A percentile compares a stretch with the other conserved stretches of the same genome.
phyloP scores from a whole-genome alignment of 2,113 vertebrate genomes.

The Rynchops niger region DNA sequence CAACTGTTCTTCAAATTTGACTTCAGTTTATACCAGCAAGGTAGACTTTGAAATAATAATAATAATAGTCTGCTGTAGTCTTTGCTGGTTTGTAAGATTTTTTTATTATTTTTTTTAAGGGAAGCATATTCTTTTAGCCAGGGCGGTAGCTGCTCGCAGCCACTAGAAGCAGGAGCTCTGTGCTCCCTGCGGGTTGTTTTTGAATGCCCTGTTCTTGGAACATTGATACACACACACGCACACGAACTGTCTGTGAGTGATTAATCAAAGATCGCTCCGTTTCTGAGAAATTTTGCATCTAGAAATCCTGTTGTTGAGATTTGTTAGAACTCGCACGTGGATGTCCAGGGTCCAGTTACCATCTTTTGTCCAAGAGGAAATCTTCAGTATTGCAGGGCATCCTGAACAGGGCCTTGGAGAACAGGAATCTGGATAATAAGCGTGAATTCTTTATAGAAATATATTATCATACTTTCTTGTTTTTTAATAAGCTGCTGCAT shows the following conservation, averaged over 20 bases:
- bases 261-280: not conserved
- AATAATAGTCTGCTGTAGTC: not conserved
- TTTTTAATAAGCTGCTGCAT: not conserved
- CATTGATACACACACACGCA: too few relatives aligned
- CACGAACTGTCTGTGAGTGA: not conserved
- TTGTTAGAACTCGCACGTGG: not conserved
- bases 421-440: not conserved
- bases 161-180: not conserved
- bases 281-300: not conserved
- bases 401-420: not conserved
- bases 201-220: not conserved
- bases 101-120: not conserved
- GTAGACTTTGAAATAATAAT: not conserved
- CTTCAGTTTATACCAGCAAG: not conserved
- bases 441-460: not conserved
- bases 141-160: not conserved
- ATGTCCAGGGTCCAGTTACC: not conserved
- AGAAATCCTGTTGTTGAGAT: not conserved
- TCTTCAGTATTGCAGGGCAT: not conserved
- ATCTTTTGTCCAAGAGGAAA: not conserved
- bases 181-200: not conserved
- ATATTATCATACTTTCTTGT: not conserved
- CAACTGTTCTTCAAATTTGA: not conserved
- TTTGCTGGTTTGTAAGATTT: not conserved
- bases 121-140: not conserved